phyloP scores from a whole-genome alignment of 2,888 invertebrate genomes.

The Euspilapteryx auroguttella region DNA sequence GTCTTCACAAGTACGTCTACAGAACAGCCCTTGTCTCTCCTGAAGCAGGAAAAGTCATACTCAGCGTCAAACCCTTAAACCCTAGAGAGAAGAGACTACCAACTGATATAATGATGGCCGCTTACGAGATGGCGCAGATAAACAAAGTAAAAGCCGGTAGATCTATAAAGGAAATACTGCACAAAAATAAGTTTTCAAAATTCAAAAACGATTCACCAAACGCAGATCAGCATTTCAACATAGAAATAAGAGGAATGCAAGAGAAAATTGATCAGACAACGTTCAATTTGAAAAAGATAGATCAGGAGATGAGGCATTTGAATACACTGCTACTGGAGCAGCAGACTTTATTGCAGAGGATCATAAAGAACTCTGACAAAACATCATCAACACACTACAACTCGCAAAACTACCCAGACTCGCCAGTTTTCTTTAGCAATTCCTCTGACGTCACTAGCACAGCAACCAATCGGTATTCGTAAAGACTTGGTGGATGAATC shows the following conservation, averaged over 20 bases:
- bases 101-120: constrained; percentile 75
- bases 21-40: constrained; percentile 81
- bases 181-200: constrained; percentile 63
- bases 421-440: constrained; percentile 27
- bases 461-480: too few species aligned
- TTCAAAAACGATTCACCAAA: constrained; percentile 58
- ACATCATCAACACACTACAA: constrained; percentile 19
- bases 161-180: constrained; percentile 63
- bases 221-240: constrained; percentile 47
- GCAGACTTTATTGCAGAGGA: constrained; percentile 31
- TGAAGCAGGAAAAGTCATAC: constrained; percentile 77
- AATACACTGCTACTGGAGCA: constrained; percentile 52
- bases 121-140: constrained; percentile 76
- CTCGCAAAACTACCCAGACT: constrained; percentile 24
- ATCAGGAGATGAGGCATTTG: constrained; percentile 69
- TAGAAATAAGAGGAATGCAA: constrained; percentile 65
- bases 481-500: too few species aligned
- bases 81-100: constrained; percentile 80
- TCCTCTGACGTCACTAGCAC: neutral
- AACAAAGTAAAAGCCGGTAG: constrained; percentile 68
- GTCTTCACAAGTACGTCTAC: constrained; percentile 72
- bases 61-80: constrained; percentile 81
- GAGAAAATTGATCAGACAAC: constrained; percentile 71
- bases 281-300: constrained; percentile 69
- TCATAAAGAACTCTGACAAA: constrained; percentile 20